These are phyloP conservation scores for Microtus richardsoni DNA, from an alignment of 2,113 vertebrate genomes.

Conservation along the genomic window DNA sequence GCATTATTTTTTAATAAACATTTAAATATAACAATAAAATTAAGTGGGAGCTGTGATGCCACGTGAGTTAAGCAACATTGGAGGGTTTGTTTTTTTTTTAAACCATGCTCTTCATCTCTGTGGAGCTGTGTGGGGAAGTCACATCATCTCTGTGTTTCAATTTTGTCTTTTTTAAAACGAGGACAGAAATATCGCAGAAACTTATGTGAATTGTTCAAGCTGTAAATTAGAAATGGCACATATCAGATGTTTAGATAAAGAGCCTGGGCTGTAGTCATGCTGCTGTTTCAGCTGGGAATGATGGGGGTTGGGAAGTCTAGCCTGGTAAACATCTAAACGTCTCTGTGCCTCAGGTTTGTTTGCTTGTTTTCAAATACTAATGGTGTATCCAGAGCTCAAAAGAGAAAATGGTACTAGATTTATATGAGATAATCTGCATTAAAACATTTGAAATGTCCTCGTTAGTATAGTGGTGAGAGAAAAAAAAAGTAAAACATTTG, in stretches of 20 bases:
- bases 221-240: neutral
- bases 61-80: neutral
- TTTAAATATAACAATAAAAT: conserved; percentile 24
- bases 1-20: neutral
- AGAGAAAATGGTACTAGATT: conserved; percentile 3
- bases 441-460: conserved; percentile 30
- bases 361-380: conserved; percentile 34
- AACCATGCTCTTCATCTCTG: neutral
- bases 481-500: neutral
- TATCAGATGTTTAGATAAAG: conserved; percentile 62
- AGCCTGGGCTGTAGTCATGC: neutral
- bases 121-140: neutral
- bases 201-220: neutral
- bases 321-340: neutral
- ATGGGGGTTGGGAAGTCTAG: neutral
- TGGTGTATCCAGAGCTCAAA: neutral
- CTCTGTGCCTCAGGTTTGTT: neutral
- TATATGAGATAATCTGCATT: conserved; percentile 20
- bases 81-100: no score
- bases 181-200: conserved; percentile 50
- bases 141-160: neutral
- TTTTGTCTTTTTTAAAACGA: conserved; percentile 48
- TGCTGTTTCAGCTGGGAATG: conserved; percentile 8
- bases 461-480: no score
- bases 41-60: neutral